Base-by-base conservation (phyloP, 2,113 vertebrate species). In the Salvelinus fontinalis region DNA sequence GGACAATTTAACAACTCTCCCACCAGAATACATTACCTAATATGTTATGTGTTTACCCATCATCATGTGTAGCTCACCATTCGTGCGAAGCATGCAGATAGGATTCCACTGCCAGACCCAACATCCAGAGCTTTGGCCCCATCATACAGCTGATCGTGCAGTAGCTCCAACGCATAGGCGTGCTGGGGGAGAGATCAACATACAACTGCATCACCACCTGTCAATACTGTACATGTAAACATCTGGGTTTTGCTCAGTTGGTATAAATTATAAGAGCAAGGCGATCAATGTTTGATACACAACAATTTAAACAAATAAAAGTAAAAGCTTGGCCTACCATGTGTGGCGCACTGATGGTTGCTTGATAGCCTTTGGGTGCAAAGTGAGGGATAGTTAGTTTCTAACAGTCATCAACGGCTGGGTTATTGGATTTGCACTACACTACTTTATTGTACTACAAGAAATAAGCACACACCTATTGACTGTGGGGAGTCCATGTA, bases 401-500 rank as follows among this genome's bases (percentile, higher is more conserved):
- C 83, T 87, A 75, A 79, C 12, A 49, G 27, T 73, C 26, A 29
- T 66, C 9, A 44, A 11, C 11, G 39, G 26, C 14, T 39, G 54
- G 5, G 44, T 22, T 34, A 24, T 22, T 16, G 29, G 4, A 31
- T 65, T 60, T 74, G 26, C 5, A 51, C n/a, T 18, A 44, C 39
- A 11, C 39, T 44, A 44, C 39, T 44, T 44, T 44, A 44, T 22
- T 67, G 60, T 54, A 24, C 54, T 0, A 12, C 22, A 1, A 0
- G 24, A 18, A 29, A 16, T 29, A 31, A 5, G 13, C 16, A 39
- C 44, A 75, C 94, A 99, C 98, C 98, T 97, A 99, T 98, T 87
- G 98, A 97, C 88, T 99, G 98, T 5, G 98, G 98, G 67, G 98
- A 99, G 91, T 99, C 98, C 97, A 99, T 99, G 72, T 99, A 99